Percentiles rank a stretch among this genome's conserved stretches.
Evolutionary conservation across 2,113 vertebrate species (phyloP).

Genomic region (Larimichthys crocea): DNA sequence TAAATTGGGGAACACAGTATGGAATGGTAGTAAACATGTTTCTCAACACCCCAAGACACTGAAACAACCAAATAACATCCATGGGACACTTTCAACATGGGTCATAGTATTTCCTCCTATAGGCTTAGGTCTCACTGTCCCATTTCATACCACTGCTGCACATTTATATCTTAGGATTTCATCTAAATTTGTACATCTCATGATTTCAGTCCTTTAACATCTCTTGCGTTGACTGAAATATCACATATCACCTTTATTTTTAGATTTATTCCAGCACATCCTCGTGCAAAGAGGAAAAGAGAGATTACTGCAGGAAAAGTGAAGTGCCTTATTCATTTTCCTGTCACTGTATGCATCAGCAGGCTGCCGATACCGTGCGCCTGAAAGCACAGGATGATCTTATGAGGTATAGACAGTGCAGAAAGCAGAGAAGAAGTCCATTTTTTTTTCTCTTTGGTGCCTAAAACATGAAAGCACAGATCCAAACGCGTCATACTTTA

Average conservation of each 20-base stretch:
- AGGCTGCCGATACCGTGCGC: constrained; percentile 20
- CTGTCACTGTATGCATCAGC: constrained; percentile 58
- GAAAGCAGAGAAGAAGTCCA: constrained; percentile 23
- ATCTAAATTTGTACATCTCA: constrained; percentile 1
- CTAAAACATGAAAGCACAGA: constrained; percentile 31
- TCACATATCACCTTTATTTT: constrained; percentile 42
- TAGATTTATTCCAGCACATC: constrained; percentile 36
- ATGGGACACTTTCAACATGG: background rate
- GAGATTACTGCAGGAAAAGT: constrained; percentile 56
- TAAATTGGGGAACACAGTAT: constrained; percentile 50
- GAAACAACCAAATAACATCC: constrained; percentile 33
- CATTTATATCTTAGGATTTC: background rate
- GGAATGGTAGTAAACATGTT: constrained; percentile 45
- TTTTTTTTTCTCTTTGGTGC: constrained; percentile 21
- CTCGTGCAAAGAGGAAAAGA: constrained; percentile 14
- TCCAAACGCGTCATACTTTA: constrained; percentile 35
- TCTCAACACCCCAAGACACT: constrained; percentile 6
- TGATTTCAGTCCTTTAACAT: constrained; percentile 13
- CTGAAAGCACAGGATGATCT: constrained; percentile 47
- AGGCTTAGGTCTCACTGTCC: background rate
- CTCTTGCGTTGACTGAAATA: constrained; percentile 15
- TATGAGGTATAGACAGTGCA: constrained; percentile 27
- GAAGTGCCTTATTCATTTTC: constrained; percentile 53
- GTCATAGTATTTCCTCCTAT: background rate
- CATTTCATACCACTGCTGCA: background rate